Evolutionary conservation across 2,888 invertebrate genomes (phyloP).

Genomic region (Margaritifera margaritifera): DNA sequence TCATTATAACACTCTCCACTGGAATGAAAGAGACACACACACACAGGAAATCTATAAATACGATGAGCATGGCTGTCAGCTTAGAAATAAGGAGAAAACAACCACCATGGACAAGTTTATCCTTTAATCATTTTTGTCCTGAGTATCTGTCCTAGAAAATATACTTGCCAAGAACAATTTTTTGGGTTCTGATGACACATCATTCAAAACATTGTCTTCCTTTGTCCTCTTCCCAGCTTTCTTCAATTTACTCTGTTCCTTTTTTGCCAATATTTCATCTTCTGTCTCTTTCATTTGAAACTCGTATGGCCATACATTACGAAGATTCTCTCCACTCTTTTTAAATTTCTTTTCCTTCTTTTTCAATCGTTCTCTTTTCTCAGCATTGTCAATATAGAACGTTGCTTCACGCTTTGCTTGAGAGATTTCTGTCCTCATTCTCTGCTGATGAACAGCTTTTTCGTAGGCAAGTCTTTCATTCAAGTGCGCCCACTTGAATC

Average conservation of each 20-base stretch:
- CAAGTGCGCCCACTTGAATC: conserved; percentile 95
- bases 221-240: conserved; percentile 1
- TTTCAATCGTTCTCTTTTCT: conserved; percentile 75
- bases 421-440: conserved; percentile 88
- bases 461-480: conserved; percentile 95
- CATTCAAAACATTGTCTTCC: not conserved
- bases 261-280: conserved; percentile 51
- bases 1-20: too few relatives aligned
- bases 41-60: too few relatives aligned
- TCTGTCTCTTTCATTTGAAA: conserved; percentile 58
- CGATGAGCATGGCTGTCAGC: too few relatives aligned
- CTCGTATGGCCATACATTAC: conserved; percentile 33
- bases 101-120: too few relatives aligned
- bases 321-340: conserved; percentile 15
- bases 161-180: conserved; percentile 55
- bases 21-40: too few relatives aligned
- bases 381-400: conserved; percentile 85
- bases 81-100: too few relatives aligned
- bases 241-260: conserved; percentile 18
- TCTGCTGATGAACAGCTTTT: conserved; percentile 89
- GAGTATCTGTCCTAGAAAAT: conserved; percentile 48
- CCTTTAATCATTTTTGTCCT: conserved; percentile 13
- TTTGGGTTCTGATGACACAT: conserved; percentile 13
- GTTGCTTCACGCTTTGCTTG: conserved; percentile 89
- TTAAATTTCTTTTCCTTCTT: conserved; percentile 36